Evolutionary conservation across 2,797 vertebrate genomes (phyloP).

Genomic region (Phyllotis vaccarum): DNA sequence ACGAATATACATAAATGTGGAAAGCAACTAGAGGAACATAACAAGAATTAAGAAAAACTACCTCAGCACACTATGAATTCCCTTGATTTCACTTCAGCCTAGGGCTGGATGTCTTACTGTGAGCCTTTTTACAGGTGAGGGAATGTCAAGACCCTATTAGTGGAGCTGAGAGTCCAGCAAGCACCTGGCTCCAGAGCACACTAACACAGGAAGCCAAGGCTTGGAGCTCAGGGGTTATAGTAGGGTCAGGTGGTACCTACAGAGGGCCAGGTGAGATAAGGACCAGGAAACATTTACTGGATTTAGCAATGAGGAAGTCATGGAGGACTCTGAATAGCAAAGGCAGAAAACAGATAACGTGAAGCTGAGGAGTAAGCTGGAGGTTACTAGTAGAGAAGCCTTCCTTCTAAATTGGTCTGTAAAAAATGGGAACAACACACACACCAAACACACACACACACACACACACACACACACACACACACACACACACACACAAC

Average conservation of each 20-base stretch:
- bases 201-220: neutral
- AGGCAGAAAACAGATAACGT: neutral
- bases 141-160: neutral
- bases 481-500: too few relatives aligned
- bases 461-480: too few relatives aligned
- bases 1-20: neutral
- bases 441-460: neutral
- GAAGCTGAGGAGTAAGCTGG: neutral
- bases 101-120: neutral
- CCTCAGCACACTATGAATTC: neutral
- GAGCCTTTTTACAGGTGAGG: neutral
- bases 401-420: neutral
- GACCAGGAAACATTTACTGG: neutral
- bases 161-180: constrained; percentile 9
- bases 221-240: neutral
- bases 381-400: neutral
- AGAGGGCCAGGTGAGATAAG: neutral
- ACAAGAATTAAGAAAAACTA: neutral
- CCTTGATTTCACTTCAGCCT: neutral
- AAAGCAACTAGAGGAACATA: neutral
- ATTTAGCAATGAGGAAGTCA: constrained; percentile 51
- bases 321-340: neutral
- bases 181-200: neutral
- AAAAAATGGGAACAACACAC: neutral
- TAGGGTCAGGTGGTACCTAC: neutral